Evolutionary conservation across 2,797 vertebrate species (phyloP).

Genomic region (Gymnothorax reevesii): DNA sequence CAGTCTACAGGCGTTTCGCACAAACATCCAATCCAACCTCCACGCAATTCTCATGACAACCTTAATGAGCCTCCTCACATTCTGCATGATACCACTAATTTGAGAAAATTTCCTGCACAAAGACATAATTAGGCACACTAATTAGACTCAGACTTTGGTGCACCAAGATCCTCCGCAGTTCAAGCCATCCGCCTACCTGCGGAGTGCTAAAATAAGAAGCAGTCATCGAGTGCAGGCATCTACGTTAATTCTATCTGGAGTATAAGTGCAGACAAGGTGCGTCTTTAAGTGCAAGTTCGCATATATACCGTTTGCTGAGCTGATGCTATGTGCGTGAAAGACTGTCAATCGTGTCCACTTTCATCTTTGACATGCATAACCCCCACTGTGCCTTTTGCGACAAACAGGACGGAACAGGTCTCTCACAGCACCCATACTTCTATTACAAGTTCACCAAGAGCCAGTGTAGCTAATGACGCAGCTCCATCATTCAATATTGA

Average conservation of each 20-base stretch:
- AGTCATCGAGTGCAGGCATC: slow-evolving; percentile 72
- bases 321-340: slow-evolving; percentile 5
- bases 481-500: not conserved
- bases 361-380: slow-evolving; percentile 37
- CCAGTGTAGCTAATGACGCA: slow-evolving; percentile 3
- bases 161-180: slow-evolving; percentile 78
- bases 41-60: slow-evolving; percentile 77
- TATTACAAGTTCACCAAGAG: not conserved
- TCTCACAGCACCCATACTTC: not conserved
- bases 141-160: slow-evolving; percentile 78
- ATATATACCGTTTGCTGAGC: not conserved
- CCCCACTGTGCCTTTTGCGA: slow-evolving; percentile 55
- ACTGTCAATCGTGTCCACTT: slow-evolving; percentile 21
- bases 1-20: slow-evolving; percentile 16
- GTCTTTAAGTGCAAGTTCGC: not conserved
- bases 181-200: slow-evolving; percentile 80
- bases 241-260: slow-evolving; percentile 61
- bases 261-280: slow-evolving; percentile 55
- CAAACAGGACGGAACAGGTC: slow-evolving; percentile 9
- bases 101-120: slow-evolving; percentile 83
- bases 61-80: slow-evolving; percentile 79
- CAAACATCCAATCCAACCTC: slow-evolving; percentile 51
- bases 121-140: slow-evolving; percentile 85
- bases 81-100: slow-evolving; percentile 81
- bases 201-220: slow-evolving; percentile 75